Evolutionary conservation across 2,888 invertebrate species (phyloP).

Genomic region (Tanaodytes sp.): DNA sequence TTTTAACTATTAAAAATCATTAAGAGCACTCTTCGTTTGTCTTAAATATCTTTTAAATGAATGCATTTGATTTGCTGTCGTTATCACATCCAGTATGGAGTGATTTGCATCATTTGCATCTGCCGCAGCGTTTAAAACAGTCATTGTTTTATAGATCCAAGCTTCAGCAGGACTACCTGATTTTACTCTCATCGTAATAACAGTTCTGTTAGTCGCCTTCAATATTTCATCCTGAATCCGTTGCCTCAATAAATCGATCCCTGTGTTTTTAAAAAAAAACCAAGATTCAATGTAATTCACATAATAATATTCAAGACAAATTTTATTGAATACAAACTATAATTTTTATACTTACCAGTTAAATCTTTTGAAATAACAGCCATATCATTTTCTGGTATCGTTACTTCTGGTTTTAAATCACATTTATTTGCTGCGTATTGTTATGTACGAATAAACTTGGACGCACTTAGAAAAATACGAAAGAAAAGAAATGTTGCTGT

Average conservation of each 20-base stretch:
- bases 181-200: constrained; percentile 76
- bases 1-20: too few species aligned
- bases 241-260: constrained; percentile 73
- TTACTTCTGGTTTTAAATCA: constrained; percentile 74
- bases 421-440: constrained; percentile 87
- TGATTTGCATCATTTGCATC: constrained; percentile 75
- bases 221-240: constrained; percentile 75
- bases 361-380: constrained; percentile 73
- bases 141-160: constrained; percentile 80
- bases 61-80: constrained; percentile 75
- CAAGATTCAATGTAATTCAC: too few species aligned
- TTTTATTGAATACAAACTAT: background rate
- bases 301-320: background rate
- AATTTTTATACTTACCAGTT: background rate
- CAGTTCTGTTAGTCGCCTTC: constrained; percentile 74
- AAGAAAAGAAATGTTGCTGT: too few species aligned
- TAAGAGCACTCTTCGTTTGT: background rate
- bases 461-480: too few species aligned
- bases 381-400: constrained; percentile 61
- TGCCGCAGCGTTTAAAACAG: constrained; percentile 74
- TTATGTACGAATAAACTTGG: too few species aligned
- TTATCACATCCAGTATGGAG: constrained; percentile 76
- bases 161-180: constrained; percentile 76
- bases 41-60: constrained; percentile 75
- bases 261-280: too few species aligned